These are phyloP conservation scores for Syrmaticus mikado DNA, from an alignment of 2,113 vertebrate species.

Conservation along the genomic window DNA sequence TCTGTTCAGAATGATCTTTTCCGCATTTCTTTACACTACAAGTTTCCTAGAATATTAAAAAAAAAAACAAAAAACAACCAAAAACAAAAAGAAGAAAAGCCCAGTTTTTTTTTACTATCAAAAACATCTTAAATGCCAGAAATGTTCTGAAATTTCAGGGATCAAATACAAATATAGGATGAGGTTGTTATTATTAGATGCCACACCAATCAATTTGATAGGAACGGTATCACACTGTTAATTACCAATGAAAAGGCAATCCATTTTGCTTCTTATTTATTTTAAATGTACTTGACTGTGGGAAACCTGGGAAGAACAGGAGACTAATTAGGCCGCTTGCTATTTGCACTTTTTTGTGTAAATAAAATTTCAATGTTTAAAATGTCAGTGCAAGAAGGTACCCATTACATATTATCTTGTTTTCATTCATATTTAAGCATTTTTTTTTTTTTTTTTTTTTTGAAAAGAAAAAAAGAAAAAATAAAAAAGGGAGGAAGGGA, in stretches of 20 bases:
- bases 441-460: too few relatives aligned
- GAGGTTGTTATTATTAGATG: neutral
- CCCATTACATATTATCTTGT: neutral
- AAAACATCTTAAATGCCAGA: neutral
- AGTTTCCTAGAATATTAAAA: neutral
- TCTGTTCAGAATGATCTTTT: neutral
- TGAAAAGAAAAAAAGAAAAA: neutral
- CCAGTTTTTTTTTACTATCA: neutral
- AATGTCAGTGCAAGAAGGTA: neutral
- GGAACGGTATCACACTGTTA: neutral
- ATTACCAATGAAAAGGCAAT: neutral
- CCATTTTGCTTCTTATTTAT: neutral
- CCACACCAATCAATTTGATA: neutral
- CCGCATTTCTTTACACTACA: neutral
- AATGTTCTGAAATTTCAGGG: neutral
- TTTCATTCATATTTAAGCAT: neutral
- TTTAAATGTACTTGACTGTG: neutral
- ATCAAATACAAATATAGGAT: neutral
- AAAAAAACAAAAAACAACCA: too few relatives aligned
- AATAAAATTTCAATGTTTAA: neutral
- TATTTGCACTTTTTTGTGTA: neutral
- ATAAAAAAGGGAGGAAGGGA: too few relatives aligned
- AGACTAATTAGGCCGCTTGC: neutral
- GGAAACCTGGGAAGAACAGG: neutral
- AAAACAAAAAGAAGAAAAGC: too few relatives aligned